Evolutionary conservation across 2,113 vertebrate species (phyloP).

Genomic region (Corvus moneduloides): DNA sequence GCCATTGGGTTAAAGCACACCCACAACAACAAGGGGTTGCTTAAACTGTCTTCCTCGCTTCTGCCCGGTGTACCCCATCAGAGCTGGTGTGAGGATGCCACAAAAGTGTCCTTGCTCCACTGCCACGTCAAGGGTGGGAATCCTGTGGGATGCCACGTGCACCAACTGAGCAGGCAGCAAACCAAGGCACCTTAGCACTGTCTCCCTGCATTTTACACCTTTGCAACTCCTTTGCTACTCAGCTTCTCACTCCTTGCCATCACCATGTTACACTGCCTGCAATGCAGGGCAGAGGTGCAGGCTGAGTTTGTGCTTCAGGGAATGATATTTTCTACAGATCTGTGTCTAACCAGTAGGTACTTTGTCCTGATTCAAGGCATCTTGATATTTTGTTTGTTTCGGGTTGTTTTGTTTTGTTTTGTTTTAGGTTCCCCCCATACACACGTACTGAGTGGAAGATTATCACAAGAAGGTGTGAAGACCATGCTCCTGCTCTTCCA

Average conservation of each 20-base stretch:
- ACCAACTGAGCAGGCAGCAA: neutral
- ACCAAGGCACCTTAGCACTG: neutral
- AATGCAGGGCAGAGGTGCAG: neutral
- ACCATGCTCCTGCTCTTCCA: rapidly evolving
- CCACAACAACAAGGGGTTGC: neutral
- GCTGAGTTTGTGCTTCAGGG: neutral
- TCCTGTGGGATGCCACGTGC: neutral
- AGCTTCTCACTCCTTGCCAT: neutral
- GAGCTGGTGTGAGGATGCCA: neutral
- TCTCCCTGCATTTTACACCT: neutral
- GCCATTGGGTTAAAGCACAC: neutral
- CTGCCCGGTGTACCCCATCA: neutral
- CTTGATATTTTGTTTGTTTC: neutral
- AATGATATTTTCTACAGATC: neutral
- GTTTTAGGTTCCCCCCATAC: rapidly evolving
- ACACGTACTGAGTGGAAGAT: neutral
- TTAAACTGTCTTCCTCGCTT: neutral
- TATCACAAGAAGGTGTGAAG: neutral
- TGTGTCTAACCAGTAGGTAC: neutral
- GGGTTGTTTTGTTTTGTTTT: neutral
- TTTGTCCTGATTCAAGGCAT: neutral
- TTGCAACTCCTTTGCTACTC: neutral
- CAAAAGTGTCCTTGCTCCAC: neutral
- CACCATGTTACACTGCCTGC: too few relatives aligned
- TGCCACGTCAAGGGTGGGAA: neutral